Conservation (phyloP, 2,113 vertebrate genomes). For the Ivindomyrus marchei region DNA sequence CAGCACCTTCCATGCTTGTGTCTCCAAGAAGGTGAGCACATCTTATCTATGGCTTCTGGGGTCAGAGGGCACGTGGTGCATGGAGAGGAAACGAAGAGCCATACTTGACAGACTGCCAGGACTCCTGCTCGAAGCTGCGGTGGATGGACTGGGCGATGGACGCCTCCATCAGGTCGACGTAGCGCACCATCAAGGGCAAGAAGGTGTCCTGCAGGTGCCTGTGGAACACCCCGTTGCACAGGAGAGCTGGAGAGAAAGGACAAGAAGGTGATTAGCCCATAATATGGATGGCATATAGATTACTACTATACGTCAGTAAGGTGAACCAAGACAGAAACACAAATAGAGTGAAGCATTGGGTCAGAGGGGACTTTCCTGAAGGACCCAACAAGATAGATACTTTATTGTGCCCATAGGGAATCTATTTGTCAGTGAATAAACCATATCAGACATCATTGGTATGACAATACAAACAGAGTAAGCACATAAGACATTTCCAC, state of each 20-base stretch:
- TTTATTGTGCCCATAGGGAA: too few species aligned
- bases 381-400: background rate
- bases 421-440: too few species aligned
- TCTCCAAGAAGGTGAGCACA: background rate
- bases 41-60: background rate
- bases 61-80: background rate
- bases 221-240: conserved; percentile 91
- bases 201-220: conserved; percentile 92
- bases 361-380: background rate
- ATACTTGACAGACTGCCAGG: conserved; percentile 96
- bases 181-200: conserved; percentile 88
- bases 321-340: background rate
- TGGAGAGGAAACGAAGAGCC: conserved; percentile 41
- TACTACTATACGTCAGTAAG: background rate
- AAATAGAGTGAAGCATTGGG: background rate
- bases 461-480: too few species aligned
- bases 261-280: background rate
- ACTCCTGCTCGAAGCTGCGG: conserved; percentile 89
- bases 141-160: conserved; percentile 96
- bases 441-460: too few species aligned
- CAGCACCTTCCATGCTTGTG: background rate
- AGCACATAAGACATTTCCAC: too few species aligned
- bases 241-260: conserved; percentile 65
- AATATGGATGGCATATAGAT: background rate
- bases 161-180: conserved; percentile 97